phyloP scores from a whole-genome alignment of 1,140 invertebrate species.

The Epicauta chinensis region DNA sequence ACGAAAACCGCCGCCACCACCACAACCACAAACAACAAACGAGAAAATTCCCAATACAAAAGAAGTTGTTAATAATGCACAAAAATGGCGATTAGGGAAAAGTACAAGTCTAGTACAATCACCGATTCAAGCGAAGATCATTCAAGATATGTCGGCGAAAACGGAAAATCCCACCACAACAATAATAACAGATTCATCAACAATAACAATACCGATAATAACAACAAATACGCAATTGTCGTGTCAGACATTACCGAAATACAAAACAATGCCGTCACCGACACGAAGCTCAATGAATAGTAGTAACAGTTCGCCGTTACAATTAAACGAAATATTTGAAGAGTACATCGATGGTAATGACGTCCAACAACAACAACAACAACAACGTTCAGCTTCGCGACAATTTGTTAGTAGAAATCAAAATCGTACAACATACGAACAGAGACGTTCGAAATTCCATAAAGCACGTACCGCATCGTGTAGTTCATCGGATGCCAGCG shows the following conservation, averaged over 20 bases:
- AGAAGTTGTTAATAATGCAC: neutral
- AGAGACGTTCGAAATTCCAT: conserved; percentile 63
- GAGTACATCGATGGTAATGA: conserved; percentile 48
- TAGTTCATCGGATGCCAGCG: conserved; percentile 83
- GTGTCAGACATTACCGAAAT: conserved; percentile 43
- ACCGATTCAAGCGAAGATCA: conserved; percentile 19
- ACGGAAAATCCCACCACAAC: conserved; percentile 36
- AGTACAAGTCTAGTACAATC: conserved; percentile 21
- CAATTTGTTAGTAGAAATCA: conserved; percentile 38
- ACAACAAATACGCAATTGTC: conserved; percentile 40
- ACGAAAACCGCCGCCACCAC: conserved; percentile 22
- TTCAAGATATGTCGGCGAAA: conserved; percentile 22
- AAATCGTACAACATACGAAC: conserved; percentile 48
- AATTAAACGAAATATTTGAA: conserved; percentile 67
- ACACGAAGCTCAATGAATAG: conserved; percentile 31
- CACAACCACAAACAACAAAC: neutral
- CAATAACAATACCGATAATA: conserved; percentile 53
- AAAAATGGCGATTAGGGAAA: conserved; percentile 18
- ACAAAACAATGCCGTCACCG: conserved; percentile 54
- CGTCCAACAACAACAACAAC: neutral
- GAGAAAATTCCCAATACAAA: conserved; percentile 1
- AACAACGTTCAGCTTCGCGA: conserved; percentile 38
- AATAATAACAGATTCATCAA: conserved; percentile 51
- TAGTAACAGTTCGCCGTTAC: conserved; percentile 45
- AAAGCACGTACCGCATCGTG: conserved; percentile 78